Evolutionary conservation across 2,797 vertebrate genomes (phyloP).

Genomic region (Ficedula albicollis): DNA sequence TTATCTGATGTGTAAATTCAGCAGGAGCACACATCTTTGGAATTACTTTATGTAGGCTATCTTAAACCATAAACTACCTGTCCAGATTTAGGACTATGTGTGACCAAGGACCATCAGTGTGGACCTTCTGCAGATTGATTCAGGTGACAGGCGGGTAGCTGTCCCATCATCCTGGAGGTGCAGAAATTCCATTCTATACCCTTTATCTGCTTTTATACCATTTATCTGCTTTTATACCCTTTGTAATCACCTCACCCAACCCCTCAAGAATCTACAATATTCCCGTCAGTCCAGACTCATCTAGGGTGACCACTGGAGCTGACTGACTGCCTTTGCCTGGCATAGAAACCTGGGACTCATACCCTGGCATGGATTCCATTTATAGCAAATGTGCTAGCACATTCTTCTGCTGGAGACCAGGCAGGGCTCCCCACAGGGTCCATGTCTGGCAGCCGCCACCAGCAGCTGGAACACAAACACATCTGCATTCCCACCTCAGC

Average conservation of each 20-base stretch:
- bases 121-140: neutral
- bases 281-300: neutral
- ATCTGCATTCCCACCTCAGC: neutral
- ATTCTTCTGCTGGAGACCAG: neutral
- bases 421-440: rapidly evolving
- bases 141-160: neutral
- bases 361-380: neutral
- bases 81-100: neutral
- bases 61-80: neutral
- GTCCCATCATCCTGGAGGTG: neutral
- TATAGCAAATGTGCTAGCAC: neutral
- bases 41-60: neutral
- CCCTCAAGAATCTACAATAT: neutral
- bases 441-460: neutral
- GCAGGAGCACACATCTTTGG: neutral
- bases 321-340: neutral
- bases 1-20: neutral
- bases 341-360: neutral
- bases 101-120: neutral
- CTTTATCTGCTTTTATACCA: neutral
- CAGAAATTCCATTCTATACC: neutral
- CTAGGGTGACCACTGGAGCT: neutral
- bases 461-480: neutral
- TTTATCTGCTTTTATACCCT: neutral
- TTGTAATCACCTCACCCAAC: neutral